A percentile compares a stretch with the other conserved stretches of the same genome.
phyloP scores from a whole-genome alignment of 2,888 invertebrate species.

The Protula sp. region DNA sequence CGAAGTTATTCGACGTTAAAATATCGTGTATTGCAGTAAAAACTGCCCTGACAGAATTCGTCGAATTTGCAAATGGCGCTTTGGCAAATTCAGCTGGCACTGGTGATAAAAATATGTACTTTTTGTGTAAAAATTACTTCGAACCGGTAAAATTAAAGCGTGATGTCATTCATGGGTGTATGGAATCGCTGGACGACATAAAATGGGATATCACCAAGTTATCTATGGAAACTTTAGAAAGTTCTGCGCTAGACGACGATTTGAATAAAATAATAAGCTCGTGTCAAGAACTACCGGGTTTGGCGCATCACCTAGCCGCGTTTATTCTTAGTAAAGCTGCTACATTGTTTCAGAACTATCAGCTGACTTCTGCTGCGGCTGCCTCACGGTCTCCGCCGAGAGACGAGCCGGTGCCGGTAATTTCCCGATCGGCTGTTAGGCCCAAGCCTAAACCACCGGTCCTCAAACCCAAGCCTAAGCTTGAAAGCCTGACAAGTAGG shows the following conservation, averaged over 20 bases:
- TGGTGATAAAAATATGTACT: slow-evolving; percentile 43
- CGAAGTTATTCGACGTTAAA: slow-evolving; percentile 75
- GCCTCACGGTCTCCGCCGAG: too few relatives aligned
- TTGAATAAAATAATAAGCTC: slow-evolving; percentile 83
- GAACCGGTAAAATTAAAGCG: slow-evolving; percentile 37
- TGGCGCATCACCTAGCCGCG: slow-evolving; percentile 81
- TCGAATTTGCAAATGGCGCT: slow-evolving; percentile 83
- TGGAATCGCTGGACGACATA: slow-evolving; percentile 35
- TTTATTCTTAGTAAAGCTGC: slow-evolving; percentile 66
- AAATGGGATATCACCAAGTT: slow-evolving; percentile 36
- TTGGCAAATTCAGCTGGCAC: slow-evolving; percentile 71
- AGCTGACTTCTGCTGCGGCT: too few relatives aligned
- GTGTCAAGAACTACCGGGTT: slow-evolving; percentile 79
- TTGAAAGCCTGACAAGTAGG: neutral
- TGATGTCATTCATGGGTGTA: slow-evolving; percentile 29
- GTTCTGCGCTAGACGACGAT: slow-evolving; percentile 54
- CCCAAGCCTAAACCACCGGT: slow-evolving; percentile 4
- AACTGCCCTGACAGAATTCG: slow-evolving; percentile 77
- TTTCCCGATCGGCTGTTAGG: neutral
- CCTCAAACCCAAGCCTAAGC: slow-evolving; percentile 9
- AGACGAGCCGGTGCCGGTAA: neutral
- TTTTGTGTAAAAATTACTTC: slow-evolving; percentile 37
- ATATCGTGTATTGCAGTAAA: slow-evolving; percentile 72
- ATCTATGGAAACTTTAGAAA: slow-evolving; percentile 2
- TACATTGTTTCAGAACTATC: slow-evolving; percentile 30